Conservation (phyloP, 2,888 invertebrate species). For the Pachymerium ferrugineum region DNA sequence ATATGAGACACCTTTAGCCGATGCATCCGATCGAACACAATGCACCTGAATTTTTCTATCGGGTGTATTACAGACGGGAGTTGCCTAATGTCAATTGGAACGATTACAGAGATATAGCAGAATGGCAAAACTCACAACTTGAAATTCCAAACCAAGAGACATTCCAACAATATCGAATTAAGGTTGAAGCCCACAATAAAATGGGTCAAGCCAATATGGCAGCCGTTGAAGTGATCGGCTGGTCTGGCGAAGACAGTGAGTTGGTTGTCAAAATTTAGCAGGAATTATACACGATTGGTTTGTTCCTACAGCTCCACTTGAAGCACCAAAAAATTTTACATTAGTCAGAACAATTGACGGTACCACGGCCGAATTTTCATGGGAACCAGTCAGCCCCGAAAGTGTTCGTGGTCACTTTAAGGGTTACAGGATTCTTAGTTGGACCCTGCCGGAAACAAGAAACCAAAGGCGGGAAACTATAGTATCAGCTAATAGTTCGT, state of each 20-base stretch:
- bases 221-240: conserved; percentile 74
- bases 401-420: conserved; percentile 84
- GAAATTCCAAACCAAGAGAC: conserved; percentile 75
- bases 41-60: conserved; percentile 87
- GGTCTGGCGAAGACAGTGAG: conserved; percentile 82
- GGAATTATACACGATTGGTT: conserved; percentile 23
- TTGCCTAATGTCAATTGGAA: conserved; percentile 66
- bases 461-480: conserved; percentile 68
- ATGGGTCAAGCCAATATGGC: conserved; percentile 75
- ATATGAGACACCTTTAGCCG: conserved; percentile 52
- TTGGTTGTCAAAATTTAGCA: background rate
- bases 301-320: conserved; percentile 57
- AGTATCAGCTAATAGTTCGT: conserved; percentile 63
- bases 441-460: conserved; percentile 74
- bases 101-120: conserved; percentile 61
- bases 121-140: conserved; percentile 67
- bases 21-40: conserved; percentile 97
- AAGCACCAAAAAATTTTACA: conserved; percentile 77
- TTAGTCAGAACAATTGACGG: conserved; percentile 70
- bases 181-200: conserved; percentile 85
- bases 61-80: conserved; percentile 77
- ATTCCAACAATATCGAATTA: conserved; percentile 81
- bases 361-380: conserved; percentile 76
- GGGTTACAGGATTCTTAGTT: conserved; percentile 69
- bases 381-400: conserved; percentile 76